A percentile compares a stretch with the other conserved stretches of the same genome.
Conservation (phyloP, 2,888 invertebrate species). For the Tetragnatha montana region DNA sequence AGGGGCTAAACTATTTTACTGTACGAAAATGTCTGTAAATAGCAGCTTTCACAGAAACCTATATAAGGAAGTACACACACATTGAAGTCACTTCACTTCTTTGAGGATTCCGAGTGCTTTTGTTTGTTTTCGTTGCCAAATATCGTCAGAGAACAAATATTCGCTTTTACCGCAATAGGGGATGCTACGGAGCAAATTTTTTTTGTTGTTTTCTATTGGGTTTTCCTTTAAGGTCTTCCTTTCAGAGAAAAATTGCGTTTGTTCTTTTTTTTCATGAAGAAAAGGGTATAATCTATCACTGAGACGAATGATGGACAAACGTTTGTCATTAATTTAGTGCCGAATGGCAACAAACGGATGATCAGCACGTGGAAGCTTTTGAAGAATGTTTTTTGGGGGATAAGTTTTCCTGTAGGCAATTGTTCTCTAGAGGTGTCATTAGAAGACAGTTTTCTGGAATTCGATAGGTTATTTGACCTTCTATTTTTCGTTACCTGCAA, state of each 20-base stretch:
- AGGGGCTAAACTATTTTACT: conserved; percentile 16
- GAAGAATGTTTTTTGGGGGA: too few relatives aligned
- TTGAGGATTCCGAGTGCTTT: not conserved
- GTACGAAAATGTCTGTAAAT: conserved; percentile 30
- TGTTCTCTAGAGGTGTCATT: too few relatives aligned
- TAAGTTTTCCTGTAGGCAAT: too few relatives aligned
- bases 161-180: conserved; percentile 3
- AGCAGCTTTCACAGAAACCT: not conserved
- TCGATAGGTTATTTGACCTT: too few relatives aligned
- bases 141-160: conserved; percentile 29
- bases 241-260: not conserved
- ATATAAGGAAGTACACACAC: conserved; percentile 1
- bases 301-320: not conserved
- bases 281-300: not conserved
- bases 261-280: not conserved
- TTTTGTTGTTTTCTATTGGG: not conserved
- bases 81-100: conserved; percentile 3
- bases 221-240: not conserved
- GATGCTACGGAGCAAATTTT: too few relatives aligned
- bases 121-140: conserved; percentile 28
- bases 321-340: not conserved
- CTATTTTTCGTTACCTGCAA: too few relatives aligned
- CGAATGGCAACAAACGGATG: not conserved
- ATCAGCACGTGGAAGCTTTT: too few relatives aligned
- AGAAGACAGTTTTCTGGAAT: too few relatives aligned